phyloP scores from a whole-genome alignment of 2,113 vertebrate genomes.

The Conger conger region DNA sequence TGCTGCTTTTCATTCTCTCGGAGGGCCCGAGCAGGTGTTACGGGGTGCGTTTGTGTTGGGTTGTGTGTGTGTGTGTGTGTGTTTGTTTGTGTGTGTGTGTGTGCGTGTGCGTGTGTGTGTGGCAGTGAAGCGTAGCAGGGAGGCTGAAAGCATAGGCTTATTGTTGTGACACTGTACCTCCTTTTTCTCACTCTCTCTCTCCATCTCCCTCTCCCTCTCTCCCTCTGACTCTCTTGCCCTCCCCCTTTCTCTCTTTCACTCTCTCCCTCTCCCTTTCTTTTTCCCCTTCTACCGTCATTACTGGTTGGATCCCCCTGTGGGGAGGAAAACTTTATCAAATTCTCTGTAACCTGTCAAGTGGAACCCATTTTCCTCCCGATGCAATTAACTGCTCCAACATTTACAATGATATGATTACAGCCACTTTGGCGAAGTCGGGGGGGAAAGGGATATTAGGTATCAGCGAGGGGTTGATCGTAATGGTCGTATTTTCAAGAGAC shows the following conservation, averaged over 20 bases:
- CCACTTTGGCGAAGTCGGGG: slow-evolving; percentile 96
- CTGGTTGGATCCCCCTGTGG: slow-evolving; percentile 79
- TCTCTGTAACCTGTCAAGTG: slow-evolving; percentile 86
- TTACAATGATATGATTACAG: slow-evolving; percentile 99
- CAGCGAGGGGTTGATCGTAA: slow-evolving; percentile 99
- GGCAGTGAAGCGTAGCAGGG: slow-evolving; percentile 22
- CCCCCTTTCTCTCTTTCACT: slow-evolving; percentile 19
- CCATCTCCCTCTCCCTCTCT: slow-evolving; percentile 60
- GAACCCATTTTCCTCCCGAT: slow-evolving; percentile 98
- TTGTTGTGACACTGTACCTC: not conserved
- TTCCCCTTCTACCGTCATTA: slow-evolving; percentile 73
- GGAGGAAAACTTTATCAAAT: slow-evolving; percentile 96
- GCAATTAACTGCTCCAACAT: slow-evolving; percentile 99
- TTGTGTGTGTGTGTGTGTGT: slow-evolving; percentile 44
- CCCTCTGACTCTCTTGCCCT: slow-evolving; percentile 19
- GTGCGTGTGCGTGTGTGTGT: slow-evolving; percentile 44
- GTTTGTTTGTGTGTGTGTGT: slow-evolving; percentile 45
- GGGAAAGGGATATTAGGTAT: slow-evolving; percentile 99
- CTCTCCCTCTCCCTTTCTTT: slow-evolving; percentile 45
- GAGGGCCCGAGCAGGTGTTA: not conserved
- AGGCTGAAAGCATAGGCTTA: not conserved
- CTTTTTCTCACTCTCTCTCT: slow-evolving; percentile 41
- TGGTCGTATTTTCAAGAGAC: slow-evolving; percentile 94
- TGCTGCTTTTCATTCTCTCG: not conserved
- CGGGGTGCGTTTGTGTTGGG: not conserved